A percentile compares a stretch with the other conserved stretches of the same genome.
Evolutionary conservation across 1,140 invertebrate species (phyloP).

Genomic region (Lycorma delicatula): DNA sequence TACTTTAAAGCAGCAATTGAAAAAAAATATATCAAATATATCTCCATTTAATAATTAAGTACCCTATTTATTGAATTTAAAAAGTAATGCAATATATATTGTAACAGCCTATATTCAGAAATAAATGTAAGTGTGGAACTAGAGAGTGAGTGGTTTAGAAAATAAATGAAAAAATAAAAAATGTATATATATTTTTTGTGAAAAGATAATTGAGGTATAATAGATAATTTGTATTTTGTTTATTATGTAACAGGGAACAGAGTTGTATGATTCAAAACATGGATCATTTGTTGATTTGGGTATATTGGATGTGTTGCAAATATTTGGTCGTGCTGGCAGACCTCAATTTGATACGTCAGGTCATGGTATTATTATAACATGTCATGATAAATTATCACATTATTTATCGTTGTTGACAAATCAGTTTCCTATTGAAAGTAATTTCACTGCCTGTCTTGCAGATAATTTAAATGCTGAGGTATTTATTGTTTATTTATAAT

Average conservation of each 20-base stretch:
- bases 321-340: conserved; percentile 95
- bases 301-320: conserved; percentile 97
- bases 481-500: conserved; percentile 25
- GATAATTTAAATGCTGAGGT: conserved; percentile 99
- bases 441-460: conserved; percentile 82
- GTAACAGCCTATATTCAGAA: no score
- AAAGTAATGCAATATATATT: no score
- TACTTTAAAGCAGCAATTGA: no score
- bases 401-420: conserved; percentile 92
- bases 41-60: no score
- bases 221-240: no score
- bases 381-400: conserved; percentile 84
- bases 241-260: conserved; percentile 86
- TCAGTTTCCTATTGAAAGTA: conserved; percentile 97
- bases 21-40: no score
- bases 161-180: no score
- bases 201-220: no score
- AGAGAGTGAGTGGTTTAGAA: no score
- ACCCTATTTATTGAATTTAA: no score
- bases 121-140: no score
- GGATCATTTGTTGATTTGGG: conserved; percentile 91
- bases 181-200: no score
- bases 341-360: conserved; percentile 87
- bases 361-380: conserved; percentile 93
- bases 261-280: conserved; percentile 94